These are phyloP conservation scores for Myzus persicae DNA, from an alignment of 1,140 invertebrate genomes.

Conservation along the genomic window DNA sequence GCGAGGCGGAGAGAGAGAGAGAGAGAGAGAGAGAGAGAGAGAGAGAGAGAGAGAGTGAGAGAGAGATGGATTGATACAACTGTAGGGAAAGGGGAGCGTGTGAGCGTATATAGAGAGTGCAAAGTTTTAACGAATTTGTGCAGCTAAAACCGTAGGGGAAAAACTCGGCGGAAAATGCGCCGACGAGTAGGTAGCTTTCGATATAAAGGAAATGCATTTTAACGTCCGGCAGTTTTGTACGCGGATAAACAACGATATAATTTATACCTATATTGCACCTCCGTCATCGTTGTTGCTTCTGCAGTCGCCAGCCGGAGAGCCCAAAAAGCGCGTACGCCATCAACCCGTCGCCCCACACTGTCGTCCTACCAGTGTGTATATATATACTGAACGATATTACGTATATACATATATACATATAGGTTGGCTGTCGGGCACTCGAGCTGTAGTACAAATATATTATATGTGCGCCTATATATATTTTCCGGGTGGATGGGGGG, in stretches of 20 bases:
- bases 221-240: neutral
- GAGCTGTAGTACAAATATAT: neutral
- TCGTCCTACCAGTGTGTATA: too few relatives aligned
- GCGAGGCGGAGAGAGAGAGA: neutral
- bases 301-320: neutral
- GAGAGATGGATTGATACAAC: neutral
- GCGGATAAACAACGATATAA: neutral
- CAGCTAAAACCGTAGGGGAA: neutral
- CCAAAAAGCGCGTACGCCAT: neutral
- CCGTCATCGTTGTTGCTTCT: neutral
- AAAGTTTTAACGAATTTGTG: slow-evolving; percentile 14
- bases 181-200: neutral
- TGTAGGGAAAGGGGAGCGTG: neutral
- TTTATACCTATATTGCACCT: neutral
- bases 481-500: neutral
- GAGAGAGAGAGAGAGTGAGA: too few relatives aligned
- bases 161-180: neutral
- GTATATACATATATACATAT: neutral
- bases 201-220: slow-evolving; percentile 14
- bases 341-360: neutral
- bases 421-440: neutral
- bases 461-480: too few relatives aligned
- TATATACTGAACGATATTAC: too few relatives aligned
- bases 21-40: neutral
- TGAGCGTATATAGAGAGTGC: neutral